A percentile compares a stretch with the other conserved stretches of the same genome.
Evolutionary conservation across 2,113 vertebrate species (phyloP).

Genomic region (Cnemophilus loriae): DNA sequence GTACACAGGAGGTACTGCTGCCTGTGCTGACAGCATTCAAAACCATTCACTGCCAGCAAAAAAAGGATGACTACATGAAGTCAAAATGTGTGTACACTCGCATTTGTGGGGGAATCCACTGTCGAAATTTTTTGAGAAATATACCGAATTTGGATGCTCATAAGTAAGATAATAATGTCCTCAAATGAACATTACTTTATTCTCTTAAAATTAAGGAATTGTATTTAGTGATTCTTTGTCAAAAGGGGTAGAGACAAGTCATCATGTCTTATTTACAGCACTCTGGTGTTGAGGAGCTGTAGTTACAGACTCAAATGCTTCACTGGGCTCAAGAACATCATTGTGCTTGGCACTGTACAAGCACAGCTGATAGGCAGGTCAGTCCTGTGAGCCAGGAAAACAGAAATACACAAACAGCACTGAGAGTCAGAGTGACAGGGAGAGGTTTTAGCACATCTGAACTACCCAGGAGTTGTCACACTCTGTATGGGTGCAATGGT

Average conservation of each 20-base stretch:
- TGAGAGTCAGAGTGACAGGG: background rate
- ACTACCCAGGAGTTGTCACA: background rate
- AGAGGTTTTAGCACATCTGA: background rate
- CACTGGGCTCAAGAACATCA: background rate
- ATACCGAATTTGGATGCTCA: background rate
- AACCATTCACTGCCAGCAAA: background rate
- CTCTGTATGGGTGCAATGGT: fast-evolving
- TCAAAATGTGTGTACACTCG: background rate
- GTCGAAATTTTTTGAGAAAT: background rate
- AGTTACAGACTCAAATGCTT: background rate
- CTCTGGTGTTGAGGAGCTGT: background rate
- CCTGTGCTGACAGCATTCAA: background rate
- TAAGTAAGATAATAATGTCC: background rate
- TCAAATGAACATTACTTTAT: background rate
- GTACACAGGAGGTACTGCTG: background rate
- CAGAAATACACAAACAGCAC: background rate
- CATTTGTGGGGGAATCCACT: background rate
- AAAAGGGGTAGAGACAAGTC: background rate
- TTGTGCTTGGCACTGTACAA: background rate
- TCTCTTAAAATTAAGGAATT: background rate
- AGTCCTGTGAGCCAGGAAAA: background rate
- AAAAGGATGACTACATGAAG: background rate
- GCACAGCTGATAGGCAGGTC: no score
- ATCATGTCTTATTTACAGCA: background rate
- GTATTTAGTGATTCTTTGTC: background rate